Evolutionary conservation across 2,888 invertebrate species (phyloP), one percentile per base, ranked within the genome.

Genomic region (Lobophora halterata): DNA sequence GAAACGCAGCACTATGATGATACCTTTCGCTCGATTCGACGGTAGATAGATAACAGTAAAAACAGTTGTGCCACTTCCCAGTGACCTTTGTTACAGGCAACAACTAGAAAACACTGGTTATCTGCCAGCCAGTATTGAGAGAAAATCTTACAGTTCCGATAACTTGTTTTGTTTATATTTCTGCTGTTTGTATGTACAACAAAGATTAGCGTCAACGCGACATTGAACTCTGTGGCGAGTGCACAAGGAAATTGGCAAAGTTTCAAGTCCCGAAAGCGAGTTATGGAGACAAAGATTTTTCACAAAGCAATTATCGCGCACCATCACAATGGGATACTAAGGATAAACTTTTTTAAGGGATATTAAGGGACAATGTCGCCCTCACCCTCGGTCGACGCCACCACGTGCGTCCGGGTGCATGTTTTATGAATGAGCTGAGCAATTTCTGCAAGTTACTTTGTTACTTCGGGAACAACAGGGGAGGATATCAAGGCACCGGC

Each of bases 21-120:
- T 80, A 78, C 85, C 80, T 85, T 85, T 81, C 82, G 82, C 82
- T 86, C 73, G 73, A 77, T 78, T 71, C 73, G 67, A 72, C 71
- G 71, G 64, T 60, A 71, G 75, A 79, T 78, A 75, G 68, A 70
- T 70, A 77, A 69, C 71, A 71, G 71, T 70, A 77, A 78, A 76
- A 80, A 79, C 75, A 57, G 56, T 62, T 75, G 83, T 71, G 66
- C 82, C 57, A 81, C 76, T 82, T 85, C 77, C 71, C 80, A 79
- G 74, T 83, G 79, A 81, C 79, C 80, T 82, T 81, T 79, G 79
- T 80, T 78, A 71, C 64, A 64, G 63, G 54, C 58, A 61, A 43
- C 64, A 63, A 60, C 62, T 68, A 67, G 71, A 51, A 54, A 51
- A 51, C 57, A 58, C 50, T 57, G 51, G 52, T 55, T 52, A 55